Evolutionary conservation across 2,888 invertebrate genomes (phyloP).

Genomic region (Drosophila neonasuta): DNA sequence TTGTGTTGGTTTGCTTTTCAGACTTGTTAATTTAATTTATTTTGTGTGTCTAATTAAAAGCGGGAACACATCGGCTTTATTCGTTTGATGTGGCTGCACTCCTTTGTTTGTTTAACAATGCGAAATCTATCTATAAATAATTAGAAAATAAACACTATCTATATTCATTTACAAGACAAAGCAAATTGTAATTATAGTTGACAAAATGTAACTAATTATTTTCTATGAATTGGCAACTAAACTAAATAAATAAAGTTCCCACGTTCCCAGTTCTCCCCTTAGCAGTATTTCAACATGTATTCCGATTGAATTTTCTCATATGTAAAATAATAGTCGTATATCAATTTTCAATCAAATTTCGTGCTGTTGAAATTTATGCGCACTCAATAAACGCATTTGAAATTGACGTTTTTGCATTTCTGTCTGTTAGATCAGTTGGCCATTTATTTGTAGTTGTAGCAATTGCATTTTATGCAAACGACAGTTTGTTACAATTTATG

Average conservation of each 20-base stretch:
- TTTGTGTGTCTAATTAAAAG: slow-evolving; percentile 66
- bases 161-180: slow-evolving; percentile 1
- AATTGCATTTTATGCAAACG: slow-evolving; percentile 68
- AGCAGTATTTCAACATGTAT: slow-evolving; percentile 6
- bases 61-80: slow-evolving; percentile 14
- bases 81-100: slow-evolving; percentile 26
- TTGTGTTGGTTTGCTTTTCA: slow-evolving; percentile 17
- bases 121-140: slow-evolving; percentile 10
- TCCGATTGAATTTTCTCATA: not conserved
- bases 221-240: slow-evolving; percentile 1
- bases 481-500: slow-evolving; percentile 75
- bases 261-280: not conserved
- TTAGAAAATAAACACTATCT: slow-evolving; percentile 12
- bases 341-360: slow-evolving; percentile 57
- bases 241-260: slow-evolving; percentile 3
- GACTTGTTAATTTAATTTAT: slow-evolving; percentile 72
- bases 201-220: slow-evolving; percentile 8
- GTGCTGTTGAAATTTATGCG: slow-evolving; percentile 52
- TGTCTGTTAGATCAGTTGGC: slow-evolving; percentile 40
- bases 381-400: slow-evolving; percentile 60
- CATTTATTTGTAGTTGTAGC: slow-evolving; percentile 20
- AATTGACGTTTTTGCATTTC: slow-evolving; percentile 60
- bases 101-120: slow-evolving; percentile 17
- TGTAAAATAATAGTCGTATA: slow-evolving; percentile 28
- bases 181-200: slow-evolving; percentile 15